Percentiles rank a stretch among this genome's conserved stretches.
Conservation (phyloP, 1,140 invertebrate species). For the Camponotus vicinus region DNA sequence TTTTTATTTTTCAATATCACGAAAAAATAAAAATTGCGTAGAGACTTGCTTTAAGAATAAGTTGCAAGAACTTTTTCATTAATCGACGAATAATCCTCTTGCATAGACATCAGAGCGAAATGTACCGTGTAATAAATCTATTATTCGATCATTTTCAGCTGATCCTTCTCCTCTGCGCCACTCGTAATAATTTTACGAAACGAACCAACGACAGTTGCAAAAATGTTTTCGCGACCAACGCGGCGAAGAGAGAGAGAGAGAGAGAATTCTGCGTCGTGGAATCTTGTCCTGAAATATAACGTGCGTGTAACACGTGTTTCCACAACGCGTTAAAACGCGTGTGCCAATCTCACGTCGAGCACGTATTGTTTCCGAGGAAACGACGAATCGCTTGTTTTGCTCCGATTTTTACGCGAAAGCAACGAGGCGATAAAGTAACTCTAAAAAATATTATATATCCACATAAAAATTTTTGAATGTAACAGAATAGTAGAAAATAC, state of each 20-base stretch:
- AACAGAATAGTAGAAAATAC: neutral
- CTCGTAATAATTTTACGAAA: neutral
- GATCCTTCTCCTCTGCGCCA: neutral
- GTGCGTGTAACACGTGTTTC: conserved; percentile 17
- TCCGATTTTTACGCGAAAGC: neutral
- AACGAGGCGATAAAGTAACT: neutral
- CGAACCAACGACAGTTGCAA: neutral
- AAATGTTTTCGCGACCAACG: neutral
- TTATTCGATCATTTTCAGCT: neutral
- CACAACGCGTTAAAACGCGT: conserved; percentile 9
- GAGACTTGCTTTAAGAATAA: neutral
- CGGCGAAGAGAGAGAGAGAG: too few relatives aligned
- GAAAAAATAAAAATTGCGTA: neutral
- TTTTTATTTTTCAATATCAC: neutral
- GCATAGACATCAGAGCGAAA: neutral
- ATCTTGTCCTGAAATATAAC: conserved; percentile 8
- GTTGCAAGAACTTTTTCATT: neutral
- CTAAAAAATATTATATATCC: neutral
- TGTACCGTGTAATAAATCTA: conserved; percentile 29
- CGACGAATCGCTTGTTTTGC: neutral
- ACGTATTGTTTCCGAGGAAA: neutral
- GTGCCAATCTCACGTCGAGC: neutral
- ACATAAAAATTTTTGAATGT: too few relatives aligned
- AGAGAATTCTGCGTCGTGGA: neutral
- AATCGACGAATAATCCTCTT: neutral